Percentiles rank a stretch among this genome's conserved stretches.
Evolutionary conservation across 2,113 vertebrate species (phyloP).

Genomic region (Sceloporus tristichus): DNA sequence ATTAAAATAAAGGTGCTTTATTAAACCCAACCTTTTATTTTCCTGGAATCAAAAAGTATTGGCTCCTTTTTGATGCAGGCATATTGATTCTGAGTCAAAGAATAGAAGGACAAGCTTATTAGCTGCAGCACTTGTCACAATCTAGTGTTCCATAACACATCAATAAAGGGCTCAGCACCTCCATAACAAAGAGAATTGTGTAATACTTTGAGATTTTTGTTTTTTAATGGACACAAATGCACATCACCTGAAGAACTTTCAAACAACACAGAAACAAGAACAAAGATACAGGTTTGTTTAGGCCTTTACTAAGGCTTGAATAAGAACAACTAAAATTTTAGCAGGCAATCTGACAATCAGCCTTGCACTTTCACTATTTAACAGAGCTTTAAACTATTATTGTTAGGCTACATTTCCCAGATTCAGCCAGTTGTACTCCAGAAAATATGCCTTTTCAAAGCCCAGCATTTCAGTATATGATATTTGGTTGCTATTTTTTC

Average conservation of each 20-base stretch:
- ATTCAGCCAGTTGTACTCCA: too few relatives aligned
- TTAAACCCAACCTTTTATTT: not conserved
- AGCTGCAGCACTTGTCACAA: constrained; percentile 26
- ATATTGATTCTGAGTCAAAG: constrained; percentile 2
- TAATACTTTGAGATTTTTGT: constrained; percentile 25
- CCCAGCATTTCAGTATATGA: too few relatives aligned
- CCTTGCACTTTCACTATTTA: not conserved
- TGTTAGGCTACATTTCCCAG: too few relatives aligned
- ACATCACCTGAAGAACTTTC: not conserved
- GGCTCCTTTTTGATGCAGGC: not conserved
- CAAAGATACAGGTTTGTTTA: not conserved
- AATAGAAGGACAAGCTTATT: constrained; percentile 35
- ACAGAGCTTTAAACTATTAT: too few relatives aligned
- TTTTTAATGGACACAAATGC: constrained; percentile 8
- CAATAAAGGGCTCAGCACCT: constrained; percentile 26
- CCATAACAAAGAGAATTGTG: constrained; percentile 30
- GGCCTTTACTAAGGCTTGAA: not conserved
- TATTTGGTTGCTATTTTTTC: too few relatives aligned
- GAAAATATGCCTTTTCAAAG: too few relatives aligned
- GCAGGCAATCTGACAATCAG: not conserved
- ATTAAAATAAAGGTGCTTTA: constrained; percentile 16
- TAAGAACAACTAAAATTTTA: not conserved
- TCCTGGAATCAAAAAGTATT: not conserved
- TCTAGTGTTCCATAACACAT: constrained; percentile 29
- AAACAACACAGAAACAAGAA: not conserved